Evolutionary conservation across 2,113 vertebrate species (phyloP).

Genomic region (Meleagris gallopavo): DNA sequence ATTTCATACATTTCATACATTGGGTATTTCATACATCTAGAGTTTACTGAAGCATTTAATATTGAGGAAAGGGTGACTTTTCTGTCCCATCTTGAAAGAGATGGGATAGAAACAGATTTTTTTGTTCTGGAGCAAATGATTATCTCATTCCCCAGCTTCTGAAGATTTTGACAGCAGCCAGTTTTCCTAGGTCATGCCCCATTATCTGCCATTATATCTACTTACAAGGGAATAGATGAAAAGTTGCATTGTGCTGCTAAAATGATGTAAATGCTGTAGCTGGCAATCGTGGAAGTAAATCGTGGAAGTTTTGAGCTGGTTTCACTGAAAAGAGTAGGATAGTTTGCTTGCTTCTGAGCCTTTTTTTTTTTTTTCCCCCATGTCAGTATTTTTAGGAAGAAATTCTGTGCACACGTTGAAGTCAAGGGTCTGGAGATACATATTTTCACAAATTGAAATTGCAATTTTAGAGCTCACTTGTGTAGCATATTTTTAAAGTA

Average conservation of each 20-base stretch:
- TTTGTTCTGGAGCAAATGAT: neutral
- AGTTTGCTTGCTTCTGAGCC: neutral
- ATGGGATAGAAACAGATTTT: neutral
- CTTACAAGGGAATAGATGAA: neutral
- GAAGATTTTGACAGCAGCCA: neutral
- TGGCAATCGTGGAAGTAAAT: neutral
- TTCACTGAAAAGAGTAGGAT: neutral
- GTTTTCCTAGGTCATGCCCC: neutral
- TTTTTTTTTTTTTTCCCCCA: neutral
- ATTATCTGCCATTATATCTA: slow-evolving; percentile 5
- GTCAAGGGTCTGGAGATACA: neutral
- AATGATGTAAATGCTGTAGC: neutral
- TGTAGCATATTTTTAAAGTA: neutral
- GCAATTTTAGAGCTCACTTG: neutral
- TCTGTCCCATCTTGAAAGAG: neutral
- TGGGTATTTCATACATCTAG: slow-evolving; percentile 42
- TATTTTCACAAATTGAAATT: neutral
- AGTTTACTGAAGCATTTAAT: slow-evolving; percentile 20
- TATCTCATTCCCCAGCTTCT: neutral
- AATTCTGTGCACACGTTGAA: neutral
- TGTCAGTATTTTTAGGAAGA: neutral
- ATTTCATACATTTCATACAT: no score
- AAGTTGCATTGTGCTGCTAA: neutral
- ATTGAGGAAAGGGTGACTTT: slow-evolving; percentile 10
- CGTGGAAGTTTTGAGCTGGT: neutral